These are phyloP conservation scores for Crenichthys baileyi DNA, from an alignment of 2,797 vertebrate genomes.

Conservation along the genomic window DNA sequence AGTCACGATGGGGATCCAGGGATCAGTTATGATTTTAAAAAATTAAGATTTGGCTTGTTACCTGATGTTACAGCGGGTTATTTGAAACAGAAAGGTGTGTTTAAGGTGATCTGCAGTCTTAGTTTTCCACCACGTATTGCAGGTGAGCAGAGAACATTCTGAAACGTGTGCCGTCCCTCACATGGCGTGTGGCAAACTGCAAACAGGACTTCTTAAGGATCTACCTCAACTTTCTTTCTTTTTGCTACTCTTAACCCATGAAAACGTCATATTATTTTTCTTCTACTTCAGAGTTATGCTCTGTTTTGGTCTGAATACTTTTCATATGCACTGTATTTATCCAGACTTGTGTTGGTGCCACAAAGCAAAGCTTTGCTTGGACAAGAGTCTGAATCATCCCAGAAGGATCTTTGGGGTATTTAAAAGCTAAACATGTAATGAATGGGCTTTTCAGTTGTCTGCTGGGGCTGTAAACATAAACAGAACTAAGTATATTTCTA, in stretches of 20 bases:
- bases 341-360: neutral
- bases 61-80: neutral
- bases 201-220: neutral
- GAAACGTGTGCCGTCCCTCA: too few species aligned
- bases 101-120: neutral
- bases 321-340: neutral
- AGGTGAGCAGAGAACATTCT: too few species aligned
- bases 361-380: neutral
- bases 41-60: neutral
- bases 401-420: neutral
- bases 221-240: neutral
- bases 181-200: neutral
- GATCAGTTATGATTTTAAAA: neutral
- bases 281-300: neutral
- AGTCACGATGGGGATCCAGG: neutral
- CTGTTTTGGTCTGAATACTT: neutral
- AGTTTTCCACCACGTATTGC: neutral
- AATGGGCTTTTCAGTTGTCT: neutral
- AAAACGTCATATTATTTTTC: neutral
- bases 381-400: neutral
- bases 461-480: conserved; percentile 2
- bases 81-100: neutral
- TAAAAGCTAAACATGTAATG: neutral
- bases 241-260: neutral
- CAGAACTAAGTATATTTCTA: neutral